phyloP scores from a whole-genome alignment of 2,113 vertebrate species.

The Bucco capensis region DNA sequence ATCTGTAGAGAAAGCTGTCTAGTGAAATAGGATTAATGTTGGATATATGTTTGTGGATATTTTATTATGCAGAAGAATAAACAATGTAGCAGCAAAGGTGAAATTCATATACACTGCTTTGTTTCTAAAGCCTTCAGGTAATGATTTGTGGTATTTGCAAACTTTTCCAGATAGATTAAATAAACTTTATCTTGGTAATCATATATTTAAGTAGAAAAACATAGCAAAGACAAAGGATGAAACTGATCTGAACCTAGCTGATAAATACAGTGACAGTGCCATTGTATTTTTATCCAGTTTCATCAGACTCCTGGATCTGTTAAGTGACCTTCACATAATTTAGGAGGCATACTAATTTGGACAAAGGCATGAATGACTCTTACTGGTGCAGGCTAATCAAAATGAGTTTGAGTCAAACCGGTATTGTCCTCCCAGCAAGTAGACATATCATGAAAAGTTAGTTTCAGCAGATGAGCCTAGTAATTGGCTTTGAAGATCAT shows the following conservation, averaged over 20 bases:
- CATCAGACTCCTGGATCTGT: neutral
- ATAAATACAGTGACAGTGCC: neutral
- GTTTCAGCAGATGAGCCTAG: neutral
- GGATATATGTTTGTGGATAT: neutral
- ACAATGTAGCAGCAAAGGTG: neutral
- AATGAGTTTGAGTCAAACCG: neutral
- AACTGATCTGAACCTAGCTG: neutral
- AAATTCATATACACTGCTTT: neutral
- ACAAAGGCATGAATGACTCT: neutral
- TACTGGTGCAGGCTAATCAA: neutral
- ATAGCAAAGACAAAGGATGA: neutral
- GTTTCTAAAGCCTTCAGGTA: neutral
- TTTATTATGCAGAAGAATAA: neutral
- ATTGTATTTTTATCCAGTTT: neutral
- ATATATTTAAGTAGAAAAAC: neutral
- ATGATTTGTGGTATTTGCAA: neutral
- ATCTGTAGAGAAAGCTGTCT: neutral
- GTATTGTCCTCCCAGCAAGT: neutral
- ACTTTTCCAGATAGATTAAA: neutral
- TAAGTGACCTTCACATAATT: neutral
- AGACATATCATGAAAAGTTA: neutral
- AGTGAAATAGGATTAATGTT: neutral
- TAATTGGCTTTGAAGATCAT: neutral
- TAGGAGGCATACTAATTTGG: neutral
- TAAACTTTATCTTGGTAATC: neutral